Conservation (phyloP, 2,113 vertebrate species). For the Hypocryptadius cinnamomeus region DNA sequence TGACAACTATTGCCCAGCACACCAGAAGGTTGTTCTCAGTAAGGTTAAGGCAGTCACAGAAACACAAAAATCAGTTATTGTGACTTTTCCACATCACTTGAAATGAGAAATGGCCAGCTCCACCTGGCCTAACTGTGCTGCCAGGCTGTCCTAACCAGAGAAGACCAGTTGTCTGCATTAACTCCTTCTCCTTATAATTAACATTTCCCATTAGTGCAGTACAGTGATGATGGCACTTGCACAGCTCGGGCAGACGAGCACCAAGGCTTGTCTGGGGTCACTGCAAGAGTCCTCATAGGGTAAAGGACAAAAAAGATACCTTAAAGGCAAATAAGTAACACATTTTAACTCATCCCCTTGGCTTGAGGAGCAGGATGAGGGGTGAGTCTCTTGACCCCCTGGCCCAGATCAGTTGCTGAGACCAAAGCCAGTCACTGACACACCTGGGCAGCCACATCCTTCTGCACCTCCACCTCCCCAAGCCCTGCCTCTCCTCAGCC, state of each 20-base stretch:
- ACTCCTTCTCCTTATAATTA: not conserved
- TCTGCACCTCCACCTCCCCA: not conserved
- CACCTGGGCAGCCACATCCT: fast-evolving
- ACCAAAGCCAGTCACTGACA: not conserved
- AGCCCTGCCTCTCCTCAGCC: not conserved
- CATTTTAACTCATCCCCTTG: not conserved
- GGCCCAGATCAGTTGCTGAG: not conserved
- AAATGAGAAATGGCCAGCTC: fast-evolving
- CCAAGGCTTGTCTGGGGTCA: fast-evolving
- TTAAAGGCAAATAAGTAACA: not conserved
- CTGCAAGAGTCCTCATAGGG: fast-evolving
- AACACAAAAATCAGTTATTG: not conserved
- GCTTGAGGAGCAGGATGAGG: not conserved
- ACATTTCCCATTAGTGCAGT: not conserved
- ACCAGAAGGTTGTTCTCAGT: not conserved
- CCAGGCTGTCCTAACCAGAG: not conserved
- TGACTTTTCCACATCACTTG: not conserved
- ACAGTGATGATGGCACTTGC: fast-evolving
- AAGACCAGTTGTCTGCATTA: not conserved
- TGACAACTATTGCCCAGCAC: not conserved
- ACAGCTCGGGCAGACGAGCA: not conserved
- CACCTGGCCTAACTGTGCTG: not conserved
- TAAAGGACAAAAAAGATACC: not conserved
- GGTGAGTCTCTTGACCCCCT: too few species aligned
- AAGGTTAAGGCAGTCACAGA: not conserved